A percentile compares a stretch with the other conserved stretches of the same genome.
Conservation (phyloP, 2,797 vertebrate genomes). For the Sebastolobus altivelis region DNA sequence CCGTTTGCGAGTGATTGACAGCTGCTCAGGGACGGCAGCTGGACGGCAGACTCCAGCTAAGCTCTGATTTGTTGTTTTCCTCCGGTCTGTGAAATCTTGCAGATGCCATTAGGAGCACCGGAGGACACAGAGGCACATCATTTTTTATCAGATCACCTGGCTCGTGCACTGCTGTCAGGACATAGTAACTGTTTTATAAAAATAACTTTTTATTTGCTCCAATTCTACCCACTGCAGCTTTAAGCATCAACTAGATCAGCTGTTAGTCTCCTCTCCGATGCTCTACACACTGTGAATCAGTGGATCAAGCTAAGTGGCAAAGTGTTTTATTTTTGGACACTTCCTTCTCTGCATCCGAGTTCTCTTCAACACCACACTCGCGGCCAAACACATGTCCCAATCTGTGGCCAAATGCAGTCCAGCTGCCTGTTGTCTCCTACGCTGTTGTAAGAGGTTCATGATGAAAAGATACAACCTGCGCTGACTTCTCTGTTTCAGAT, state of each 20-base stretch:
- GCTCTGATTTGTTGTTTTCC: too few species aligned
- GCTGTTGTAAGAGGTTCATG: slow-evolving; percentile 67
- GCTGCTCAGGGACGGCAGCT: too few species aligned
- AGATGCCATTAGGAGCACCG: too few species aligned
- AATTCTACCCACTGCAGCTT: neutral
- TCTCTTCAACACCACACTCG: slow-evolving; percentile 37
- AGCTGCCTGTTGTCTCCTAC: slow-evolving; percentile 73
- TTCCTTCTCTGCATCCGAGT: slow-evolving; percentile 44
- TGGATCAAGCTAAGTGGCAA: slow-evolving; percentile 41
- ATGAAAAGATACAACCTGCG: slow-evolving; percentile 74
- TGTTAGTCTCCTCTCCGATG: neutral
- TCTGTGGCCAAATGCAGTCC: slow-evolving; percentile 70
- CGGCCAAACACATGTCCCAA: slow-evolving; percentile 68
- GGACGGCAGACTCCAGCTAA: too few species aligned
- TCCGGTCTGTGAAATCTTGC: too few species aligned
- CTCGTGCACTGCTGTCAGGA: too few species aligned
- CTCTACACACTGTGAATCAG: slow-evolving; percentile 13
- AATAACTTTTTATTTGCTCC: too few species aligned
- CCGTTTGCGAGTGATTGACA: too few species aligned
- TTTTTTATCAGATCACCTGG: too few species aligned
- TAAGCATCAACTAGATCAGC: slow-evolving; percentile 21
- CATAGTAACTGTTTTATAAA: too few species aligned
- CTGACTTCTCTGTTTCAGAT: slow-evolving; percentile 34
- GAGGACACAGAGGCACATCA: too few species aligned
- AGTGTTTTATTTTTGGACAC: slow-evolving; percentile 56